Percentiles rank a stretch among this genome's conserved stretches.
These are phyloP conservation scores for Lophura nycthemera DNA, from an alignment of 2,113 vertebrate species.

Conservation along the genomic window DNA sequence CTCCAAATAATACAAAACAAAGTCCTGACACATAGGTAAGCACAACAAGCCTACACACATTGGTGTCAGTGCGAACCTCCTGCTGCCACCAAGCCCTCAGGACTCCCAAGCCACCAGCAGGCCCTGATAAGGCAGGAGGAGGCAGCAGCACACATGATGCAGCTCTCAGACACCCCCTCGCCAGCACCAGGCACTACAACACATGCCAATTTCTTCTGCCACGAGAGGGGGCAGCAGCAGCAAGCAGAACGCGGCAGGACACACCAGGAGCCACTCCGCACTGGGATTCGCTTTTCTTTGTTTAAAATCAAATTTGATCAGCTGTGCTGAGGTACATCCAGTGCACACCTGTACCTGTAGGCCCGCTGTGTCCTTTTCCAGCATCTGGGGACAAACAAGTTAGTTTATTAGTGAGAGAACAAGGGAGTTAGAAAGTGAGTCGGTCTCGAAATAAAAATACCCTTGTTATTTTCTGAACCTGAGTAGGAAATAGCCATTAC, in stretches of 20 bases:
- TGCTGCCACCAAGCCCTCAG: not conserved
- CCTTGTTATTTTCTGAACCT: not conserved
- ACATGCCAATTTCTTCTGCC: not conserved
- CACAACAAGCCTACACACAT: not conserved
- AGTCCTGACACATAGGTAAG: not conserved
- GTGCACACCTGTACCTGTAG: not conserved
- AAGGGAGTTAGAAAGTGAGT: not conserved
- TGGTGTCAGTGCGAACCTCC: rapidly evolving
- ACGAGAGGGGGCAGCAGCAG: conserved; percentile 61
- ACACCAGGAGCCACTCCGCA: not conserved
- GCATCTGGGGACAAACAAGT: not conserved
- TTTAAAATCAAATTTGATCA: not conserved
- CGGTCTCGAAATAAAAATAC: not conserved
- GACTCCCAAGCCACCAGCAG: not conserved
- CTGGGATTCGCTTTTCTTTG: not conserved
- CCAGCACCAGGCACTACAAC: not conserved
- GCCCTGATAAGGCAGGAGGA: not conserved
- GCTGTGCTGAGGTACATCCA: not conserved
- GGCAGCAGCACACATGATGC: not conserved
- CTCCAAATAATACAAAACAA: not conserved
- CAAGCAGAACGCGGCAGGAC: rapidly evolving
- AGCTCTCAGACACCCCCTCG: not conserved
- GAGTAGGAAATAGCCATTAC: not conserved
- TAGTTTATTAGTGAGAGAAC: not conserved
- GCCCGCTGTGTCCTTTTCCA: not conserved